These are phyloP conservation scores for Eupeodes luniger DNA, from an alignment of 2,888 invertebrate genomes.

Conservation along the genomic window DNA sequence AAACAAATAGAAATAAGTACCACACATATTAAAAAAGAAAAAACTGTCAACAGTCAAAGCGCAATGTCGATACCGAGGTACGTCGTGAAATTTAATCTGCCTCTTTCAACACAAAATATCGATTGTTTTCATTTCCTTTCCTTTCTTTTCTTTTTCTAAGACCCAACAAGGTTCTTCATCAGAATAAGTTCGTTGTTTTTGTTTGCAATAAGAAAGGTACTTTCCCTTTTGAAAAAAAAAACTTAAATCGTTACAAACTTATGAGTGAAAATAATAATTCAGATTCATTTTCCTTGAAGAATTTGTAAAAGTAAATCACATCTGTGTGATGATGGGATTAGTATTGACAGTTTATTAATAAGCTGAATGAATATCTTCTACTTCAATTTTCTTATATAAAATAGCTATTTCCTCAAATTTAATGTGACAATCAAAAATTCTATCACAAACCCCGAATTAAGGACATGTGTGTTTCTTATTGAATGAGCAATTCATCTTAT, in stretches of 20 bases:
- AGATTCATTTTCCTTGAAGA: background rate
- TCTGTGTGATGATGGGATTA: constrained; percentile 5
- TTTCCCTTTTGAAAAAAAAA: background rate
- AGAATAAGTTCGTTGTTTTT: constrained; percentile 10
- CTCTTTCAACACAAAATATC: background rate
- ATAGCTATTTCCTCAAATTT: background rate
- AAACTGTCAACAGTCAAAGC: background rate
- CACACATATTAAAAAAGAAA: background rate
- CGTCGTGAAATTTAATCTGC: background rate
- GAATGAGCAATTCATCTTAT: too few species aligned
- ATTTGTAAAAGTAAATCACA: background rate
- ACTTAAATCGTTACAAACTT: background rate
- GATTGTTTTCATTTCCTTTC: background rate
- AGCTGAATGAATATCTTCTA: background rate
- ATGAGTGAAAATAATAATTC: background rate
- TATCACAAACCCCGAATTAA: background rate
- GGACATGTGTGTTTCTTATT: background rate
- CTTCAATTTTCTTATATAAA: background rate
- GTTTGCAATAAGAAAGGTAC: background rate
- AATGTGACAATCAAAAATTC: background rate
- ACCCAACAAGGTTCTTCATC: background rate
- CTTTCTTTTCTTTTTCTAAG: too few species aligned
- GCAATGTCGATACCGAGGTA: background rate
- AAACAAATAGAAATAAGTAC: background rate
- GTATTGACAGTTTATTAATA: background rate